Evolutionary conservation across 92 coral and sea anemone genomes (phyloP).

Genomic region (Parazoanthus atlanticus): DNA sequence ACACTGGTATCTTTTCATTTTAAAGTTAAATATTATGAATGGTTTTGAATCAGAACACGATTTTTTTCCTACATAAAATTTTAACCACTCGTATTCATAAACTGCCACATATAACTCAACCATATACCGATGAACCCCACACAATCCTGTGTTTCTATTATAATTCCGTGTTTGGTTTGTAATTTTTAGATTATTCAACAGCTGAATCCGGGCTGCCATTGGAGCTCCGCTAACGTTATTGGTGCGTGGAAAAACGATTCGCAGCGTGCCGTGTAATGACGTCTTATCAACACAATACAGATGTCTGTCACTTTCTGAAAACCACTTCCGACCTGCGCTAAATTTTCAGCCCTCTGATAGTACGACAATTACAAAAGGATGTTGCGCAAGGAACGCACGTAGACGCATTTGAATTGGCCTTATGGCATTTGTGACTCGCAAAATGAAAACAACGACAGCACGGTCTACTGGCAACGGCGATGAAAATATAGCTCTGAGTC

Average conservation of each 20-base stretch:
- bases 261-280: conserved; percentile 42
- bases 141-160: neutral
- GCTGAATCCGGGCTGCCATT: conserved; percentile 25
- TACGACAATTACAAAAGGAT: neutral
- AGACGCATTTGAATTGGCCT: neutral
- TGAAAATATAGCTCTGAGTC: conserved; percentile 7
- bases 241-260: neutral
- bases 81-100: neutral
- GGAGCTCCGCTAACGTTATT: conserved; percentile 18
- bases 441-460: neutral
- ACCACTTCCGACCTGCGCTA: conserved; percentile 5
- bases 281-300: conserved; percentile 16
- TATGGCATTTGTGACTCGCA: conserved; percentile 13
- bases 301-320: conserved; percentile 5
- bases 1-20: neutral
- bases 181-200: conserved; percentile 4
- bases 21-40: neutral
- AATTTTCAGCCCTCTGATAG: neutral
- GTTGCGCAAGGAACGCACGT: neutral
- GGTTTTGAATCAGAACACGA: neutral
- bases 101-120: neutral
- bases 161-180: conserved; percentile 28
- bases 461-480: neutral
- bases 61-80: neutral
- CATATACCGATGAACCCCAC: neutral